Evolutionary conservation across 2,888 invertebrate species (phyloP).

Genomic region (Colletes collaris): DNA sequence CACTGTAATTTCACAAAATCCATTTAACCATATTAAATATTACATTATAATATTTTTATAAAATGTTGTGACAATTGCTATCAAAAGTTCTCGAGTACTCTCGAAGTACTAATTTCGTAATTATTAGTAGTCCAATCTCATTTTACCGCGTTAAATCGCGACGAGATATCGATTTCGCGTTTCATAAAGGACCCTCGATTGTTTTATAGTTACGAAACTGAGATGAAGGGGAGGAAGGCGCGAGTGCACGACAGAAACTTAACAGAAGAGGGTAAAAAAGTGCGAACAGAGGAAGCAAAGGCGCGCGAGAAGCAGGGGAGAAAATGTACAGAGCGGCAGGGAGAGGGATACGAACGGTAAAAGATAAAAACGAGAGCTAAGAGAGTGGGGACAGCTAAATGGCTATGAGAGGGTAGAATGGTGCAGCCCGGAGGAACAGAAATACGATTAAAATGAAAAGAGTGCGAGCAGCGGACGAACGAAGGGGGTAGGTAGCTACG

Average conservation of each 20-base stretch:
- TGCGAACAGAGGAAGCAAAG: not conserved
- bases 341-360: not conserved
- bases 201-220: constrained; percentile 22
- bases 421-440: not conserved
- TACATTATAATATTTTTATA: no score
- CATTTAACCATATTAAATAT: no score
- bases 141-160: not conserved
- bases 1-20: no score
- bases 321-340: constrained; percentile 6
- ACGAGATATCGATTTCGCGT: constrained; percentile 57
- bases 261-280: constrained; percentile 20
- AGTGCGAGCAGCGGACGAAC: not conserved
- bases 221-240: constrained; percentile 4
- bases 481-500: not conserved
- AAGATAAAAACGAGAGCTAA: constrained; percentile 5
- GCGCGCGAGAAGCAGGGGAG: not conserved
- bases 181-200: constrained; percentile 42
- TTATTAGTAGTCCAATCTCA: no score
- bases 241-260: constrained; percentile 17
- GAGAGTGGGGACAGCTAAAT: constrained; percentile 13
- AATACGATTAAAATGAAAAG: no score
- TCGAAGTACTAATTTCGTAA: no score
- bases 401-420: not conserved
- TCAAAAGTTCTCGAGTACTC: no score
- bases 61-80: no score